Percentiles rank a stretch among this genome's conserved stretches.
These are phyloP conservation scores for Neolamprologus hecqui DNA, from an alignment of 2,113 vertebrate species.

Conservation along the genomic window DNA sequence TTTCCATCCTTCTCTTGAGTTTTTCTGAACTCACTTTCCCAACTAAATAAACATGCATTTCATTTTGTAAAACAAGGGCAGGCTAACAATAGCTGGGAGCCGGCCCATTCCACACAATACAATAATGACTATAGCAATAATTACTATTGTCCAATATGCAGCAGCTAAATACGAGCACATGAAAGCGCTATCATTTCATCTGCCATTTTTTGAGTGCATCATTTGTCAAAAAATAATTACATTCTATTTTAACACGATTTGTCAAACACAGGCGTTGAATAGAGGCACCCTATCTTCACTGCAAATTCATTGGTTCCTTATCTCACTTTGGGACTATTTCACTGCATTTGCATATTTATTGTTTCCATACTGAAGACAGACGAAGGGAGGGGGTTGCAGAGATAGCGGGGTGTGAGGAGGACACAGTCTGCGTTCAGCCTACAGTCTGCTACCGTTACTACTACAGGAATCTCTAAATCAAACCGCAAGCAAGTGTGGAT, in stretches of 20 bases:
- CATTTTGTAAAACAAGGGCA: neutral
- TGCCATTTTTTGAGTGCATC: slow-evolving; percentile 32
- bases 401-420: neutral
- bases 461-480: neutral
- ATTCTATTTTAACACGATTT: slow-evolving; percentile 28
- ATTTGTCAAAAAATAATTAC: slow-evolving; percentile 38
- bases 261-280: slow-evolving; percentile 15
- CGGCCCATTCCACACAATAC: neutral
- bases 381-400: neutral
- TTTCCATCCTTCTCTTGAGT: neutral
- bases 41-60: neutral
- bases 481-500: neutral
- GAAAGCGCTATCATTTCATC: slow-evolving; percentile 38
- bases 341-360: slow-evolving; percentile 53
- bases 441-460: neutral
- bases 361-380: slow-evolving; percentile 19
- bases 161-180: slow-evolving; percentile 14
- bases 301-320: slow-evolving; percentile 37
- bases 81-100: neutral
- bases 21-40: neutral
- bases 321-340: slow-evolving; percentile 30
- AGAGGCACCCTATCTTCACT: slow-evolving; percentile 6
- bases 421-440: neutral
- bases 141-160: slow-evolving; percentile 7
- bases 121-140: neutral